A percentile compares a stretch with the other conserved stretches of the same genome.
These are phyloP conservation scores for Hylaea fasciaria DNA, from an alignment of 2,888 invertebrate genomes.

Conservation along the genomic window DNA sequence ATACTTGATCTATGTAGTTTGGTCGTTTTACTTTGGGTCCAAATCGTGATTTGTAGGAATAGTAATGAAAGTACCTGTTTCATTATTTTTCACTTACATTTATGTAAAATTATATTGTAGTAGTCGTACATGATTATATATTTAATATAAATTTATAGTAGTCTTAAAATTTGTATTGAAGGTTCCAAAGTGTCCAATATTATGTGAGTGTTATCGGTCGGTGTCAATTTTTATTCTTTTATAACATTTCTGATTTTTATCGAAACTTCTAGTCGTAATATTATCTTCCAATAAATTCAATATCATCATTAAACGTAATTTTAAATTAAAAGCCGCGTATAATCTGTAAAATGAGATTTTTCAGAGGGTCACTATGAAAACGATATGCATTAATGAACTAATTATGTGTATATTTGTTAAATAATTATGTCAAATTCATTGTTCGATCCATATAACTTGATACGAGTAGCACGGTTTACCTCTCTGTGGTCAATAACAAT, in stretches of 20 bases:
- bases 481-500: conserved; percentile 14
- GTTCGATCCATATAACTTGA: neutral
- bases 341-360: no score
- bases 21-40: conserved; percentile 58
- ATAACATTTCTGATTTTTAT: neutral
- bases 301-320: no score
- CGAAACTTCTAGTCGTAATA: neutral
- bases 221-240: conserved; percentile 28
- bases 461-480: conserved; percentile 14
- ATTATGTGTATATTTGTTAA: no score
- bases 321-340: no score
- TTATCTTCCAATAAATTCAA: no score
- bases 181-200: conserved; percentile 3
- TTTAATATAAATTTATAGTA: conserved; percentile 2
- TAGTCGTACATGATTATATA: no score
- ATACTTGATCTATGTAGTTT: conserved; percentile 35
- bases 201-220: conserved; percentile 11
- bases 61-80: conserved; percentile 29
- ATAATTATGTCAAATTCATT: neutral
- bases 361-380: no score
- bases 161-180: conserved; percentile 3
- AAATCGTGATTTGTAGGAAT: conserved; percentile 44
- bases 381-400: no score
- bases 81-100: conserved; percentile 34
- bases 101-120: conserved; percentile 12